phyloP scores from a whole-genome alignment of 2,113 vertebrate species.

The Alces alces region DNA sequence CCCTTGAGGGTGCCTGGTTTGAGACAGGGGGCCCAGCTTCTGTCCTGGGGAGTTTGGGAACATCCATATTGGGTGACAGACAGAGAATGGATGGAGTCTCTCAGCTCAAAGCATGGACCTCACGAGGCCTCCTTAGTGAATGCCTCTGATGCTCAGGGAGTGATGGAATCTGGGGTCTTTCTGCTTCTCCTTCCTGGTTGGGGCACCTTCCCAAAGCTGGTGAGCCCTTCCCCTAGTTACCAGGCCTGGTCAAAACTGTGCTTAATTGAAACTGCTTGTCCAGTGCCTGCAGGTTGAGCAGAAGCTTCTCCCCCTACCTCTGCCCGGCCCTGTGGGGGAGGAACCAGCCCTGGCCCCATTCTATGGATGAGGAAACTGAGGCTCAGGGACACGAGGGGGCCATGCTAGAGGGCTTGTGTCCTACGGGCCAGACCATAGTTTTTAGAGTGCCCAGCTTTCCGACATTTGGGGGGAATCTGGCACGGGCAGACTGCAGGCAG shows the following conservation, averaged over 20 bases:
- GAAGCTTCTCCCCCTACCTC: too few relatives aligned
- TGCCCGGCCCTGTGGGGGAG: neutral
- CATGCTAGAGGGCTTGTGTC: neutral
- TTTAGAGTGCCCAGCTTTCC: neutral
- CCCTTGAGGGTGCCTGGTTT: neutral
- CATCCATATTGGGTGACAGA: neutral
- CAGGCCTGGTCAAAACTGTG: neutral
- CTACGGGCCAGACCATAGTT: fast-evolving
- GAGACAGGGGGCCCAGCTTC: neutral
- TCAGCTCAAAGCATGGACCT: fast-evolving
- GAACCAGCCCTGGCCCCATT: neutral
- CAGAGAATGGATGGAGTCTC: fast-evolving
- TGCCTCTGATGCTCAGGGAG: too few relatives aligned
- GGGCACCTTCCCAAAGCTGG: neutral
- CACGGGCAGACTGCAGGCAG: fast-evolving
- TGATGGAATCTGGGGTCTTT: neutral
- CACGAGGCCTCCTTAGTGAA: neutral
- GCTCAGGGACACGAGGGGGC: neutral
- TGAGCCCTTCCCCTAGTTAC: neutral
- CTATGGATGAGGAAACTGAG: neutral
- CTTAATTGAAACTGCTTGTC: neutral
- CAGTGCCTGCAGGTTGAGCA: neutral
- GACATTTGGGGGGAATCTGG: neutral
- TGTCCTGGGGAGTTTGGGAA: neutral
- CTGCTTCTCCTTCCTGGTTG: neutral